phyloP scores from a whole-genome alignment of 2,113 vertebrate species.

The Oreochromis niloticus region DNA sequence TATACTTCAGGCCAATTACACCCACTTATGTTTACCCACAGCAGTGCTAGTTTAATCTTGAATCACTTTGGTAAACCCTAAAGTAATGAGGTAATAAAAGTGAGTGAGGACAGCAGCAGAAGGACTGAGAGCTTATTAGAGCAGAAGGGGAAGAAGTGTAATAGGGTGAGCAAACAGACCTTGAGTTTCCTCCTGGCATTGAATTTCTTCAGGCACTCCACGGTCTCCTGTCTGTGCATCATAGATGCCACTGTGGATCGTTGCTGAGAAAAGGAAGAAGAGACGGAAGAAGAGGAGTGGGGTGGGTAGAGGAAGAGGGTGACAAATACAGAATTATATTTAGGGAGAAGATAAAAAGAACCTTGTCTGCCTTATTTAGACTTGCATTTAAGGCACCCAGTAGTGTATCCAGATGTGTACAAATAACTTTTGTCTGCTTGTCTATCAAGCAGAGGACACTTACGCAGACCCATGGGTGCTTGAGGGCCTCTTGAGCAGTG shows the following conservation, averaged over 20 bases:
- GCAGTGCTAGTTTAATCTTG: background rate
- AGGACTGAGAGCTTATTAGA: background rate
- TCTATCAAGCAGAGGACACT: slow-evolving; percentile 63
- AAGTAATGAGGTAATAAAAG: background rate
- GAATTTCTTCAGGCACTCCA: slow-evolving; percentile 98
- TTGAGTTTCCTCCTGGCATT: slow-evolving; percentile 97
- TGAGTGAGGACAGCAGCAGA: background rate
- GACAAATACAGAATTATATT: background rate
- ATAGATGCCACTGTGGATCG: slow-evolving; percentile 97
- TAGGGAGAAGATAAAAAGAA: background rate
- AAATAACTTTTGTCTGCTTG: background rate
- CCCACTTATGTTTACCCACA: background rate
- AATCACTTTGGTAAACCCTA: background rate
- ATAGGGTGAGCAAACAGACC: slow-evolving; percentile 62
- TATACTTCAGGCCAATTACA: background rate
- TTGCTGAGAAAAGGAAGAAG: slow-evolving; percentile 74
- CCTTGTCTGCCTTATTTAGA: background rate
- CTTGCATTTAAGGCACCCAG: fast-evolving
- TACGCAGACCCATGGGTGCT: slow-evolving; percentile 99
- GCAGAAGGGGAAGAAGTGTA: background rate
- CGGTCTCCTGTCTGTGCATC: slow-evolving; percentile 98
- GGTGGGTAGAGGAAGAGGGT: background rate
- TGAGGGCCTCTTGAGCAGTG: slow-evolving; percentile 94
- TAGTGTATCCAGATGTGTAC: background rate
- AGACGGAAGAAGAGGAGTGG: background rate